Percentiles rank a stretch among this genome's conserved stretches.
phyloP scores from a whole-genome alignment of 2,113 vertebrate genomes.

The Peromyscus maniculatus region DNA sequence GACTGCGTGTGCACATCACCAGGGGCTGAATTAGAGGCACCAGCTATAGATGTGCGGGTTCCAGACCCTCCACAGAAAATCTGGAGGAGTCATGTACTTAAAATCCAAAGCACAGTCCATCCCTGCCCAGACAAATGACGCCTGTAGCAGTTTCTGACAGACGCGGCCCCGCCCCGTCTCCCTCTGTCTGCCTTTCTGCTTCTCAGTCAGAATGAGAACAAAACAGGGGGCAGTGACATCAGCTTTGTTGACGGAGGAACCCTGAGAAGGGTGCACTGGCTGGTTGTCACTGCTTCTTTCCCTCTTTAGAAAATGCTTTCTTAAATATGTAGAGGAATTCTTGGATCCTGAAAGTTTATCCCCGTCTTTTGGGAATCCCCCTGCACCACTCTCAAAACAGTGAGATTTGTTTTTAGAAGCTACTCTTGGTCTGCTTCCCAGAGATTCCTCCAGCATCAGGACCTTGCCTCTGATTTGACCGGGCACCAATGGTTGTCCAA shows the following conservation, averaged over 20 bases:
- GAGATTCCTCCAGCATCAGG: background rate
- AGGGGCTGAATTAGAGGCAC: background rate
- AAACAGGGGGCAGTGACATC: background rate
- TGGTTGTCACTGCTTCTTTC: background rate
- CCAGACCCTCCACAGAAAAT: background rate
- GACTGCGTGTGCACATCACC: background rate
- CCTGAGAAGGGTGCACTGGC: background rate
- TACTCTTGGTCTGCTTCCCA: background rate
- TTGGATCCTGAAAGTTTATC: background rate
- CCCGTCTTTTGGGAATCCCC: background rate
- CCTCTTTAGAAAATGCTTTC: background rate
- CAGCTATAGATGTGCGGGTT: background rate
- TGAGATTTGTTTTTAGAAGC: background rate
- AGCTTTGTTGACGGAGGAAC: background rate
- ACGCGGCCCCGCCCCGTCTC: too few species aligned
- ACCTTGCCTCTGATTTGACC: background rate
- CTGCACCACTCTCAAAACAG: background rate
- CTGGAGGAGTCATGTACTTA: background rate
- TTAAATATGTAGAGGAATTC: background rate
- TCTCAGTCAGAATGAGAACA: background rate
- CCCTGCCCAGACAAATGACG: background rate
- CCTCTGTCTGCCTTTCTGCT: background rate
- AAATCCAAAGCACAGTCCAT: background rate
- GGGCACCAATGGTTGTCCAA: background rate
- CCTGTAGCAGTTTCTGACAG: conserved; percentile 29